Base-by-base conservation (phyloP, 2,113 vertebrate genomes). In the Brachyistius frenatus region DNA sequence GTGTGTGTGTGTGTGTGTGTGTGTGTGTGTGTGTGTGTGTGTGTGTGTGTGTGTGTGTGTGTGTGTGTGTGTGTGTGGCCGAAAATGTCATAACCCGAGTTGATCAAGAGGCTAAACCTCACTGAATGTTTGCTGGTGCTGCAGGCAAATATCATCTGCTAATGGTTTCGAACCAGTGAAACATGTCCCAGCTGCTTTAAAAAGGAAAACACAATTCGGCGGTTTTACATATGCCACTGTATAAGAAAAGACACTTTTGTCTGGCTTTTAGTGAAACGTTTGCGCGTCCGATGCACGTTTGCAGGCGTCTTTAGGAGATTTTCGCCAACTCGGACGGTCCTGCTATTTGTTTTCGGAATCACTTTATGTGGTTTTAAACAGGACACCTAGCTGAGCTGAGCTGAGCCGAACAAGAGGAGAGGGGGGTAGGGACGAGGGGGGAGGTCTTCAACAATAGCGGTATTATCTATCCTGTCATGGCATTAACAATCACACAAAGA, bases 401-500 rank as follows among this genome's bases (percentile, higher is more conserved):
- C 78, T 55, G 71, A 78, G 57, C 64, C 71, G 52, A 70, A 65
- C 61, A 44, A 76, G 82, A 33, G 66, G 62, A 46, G 66, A 65
- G 72, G 55, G 70, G 47, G 44, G 16, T 1, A 1, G 61, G 13
- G 5, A 44, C 41, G 9, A 52, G 49, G 49, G 32, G 70, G 82
- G 75, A n/a, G 69, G 62, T 80, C 73, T 71, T 62, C 80, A 89
- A 93, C 92, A 92, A 91, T 89, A 67, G 89, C 74, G 80, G 86
- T 85, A 90, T 93, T 92, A 92, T 91, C 91, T 87, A n/a, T 89
- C 80, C 91, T 86, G 90, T 88, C 88, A 85, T 73, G 89, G 88
- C 77, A 80, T 92, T 93, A 92, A 85, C 86, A 83, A 69, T 75
- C 57, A n/a, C 82, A 92, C 81, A 91, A 90, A 93, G 88, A 86